Evolutionary conservation across 2,797 vertebrate genomes (phyloP).

Genomic region (Coregonus suidteri): DNA sequence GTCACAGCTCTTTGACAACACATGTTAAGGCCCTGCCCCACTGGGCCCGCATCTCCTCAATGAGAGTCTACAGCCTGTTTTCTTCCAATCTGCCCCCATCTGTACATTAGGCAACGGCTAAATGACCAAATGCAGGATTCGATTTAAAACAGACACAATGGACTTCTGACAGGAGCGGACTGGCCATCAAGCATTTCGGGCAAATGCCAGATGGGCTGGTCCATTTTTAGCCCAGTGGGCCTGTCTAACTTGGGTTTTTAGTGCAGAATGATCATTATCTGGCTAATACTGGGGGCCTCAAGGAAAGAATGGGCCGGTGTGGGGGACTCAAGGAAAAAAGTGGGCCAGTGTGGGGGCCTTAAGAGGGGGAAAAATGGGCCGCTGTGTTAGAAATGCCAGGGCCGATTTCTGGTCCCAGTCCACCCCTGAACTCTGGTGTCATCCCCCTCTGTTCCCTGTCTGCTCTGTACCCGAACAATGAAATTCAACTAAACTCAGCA

Average conservation of each 20-base stretch:
- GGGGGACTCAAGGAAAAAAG: too few relatives aligned
- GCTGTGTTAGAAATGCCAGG: too few relatives aligned
- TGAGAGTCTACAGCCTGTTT: slow-evolving; percentile 61
- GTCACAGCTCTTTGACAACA: slow-evolving; percentile 72
- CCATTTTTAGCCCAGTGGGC: too few relatives aligned
- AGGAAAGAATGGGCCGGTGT: too few relatives aligned
- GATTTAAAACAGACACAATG: slow-evolving; percentile 58
- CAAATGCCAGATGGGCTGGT: too few relatives aligned
- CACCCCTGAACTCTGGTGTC: slow-evolving; percentile 7
- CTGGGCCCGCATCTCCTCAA: slow-evolving; percentile 67
- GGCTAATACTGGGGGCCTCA: too few relatives aligned
- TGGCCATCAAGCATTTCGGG: too few relatives aligned
- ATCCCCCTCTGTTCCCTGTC: slow-evolving; percentile 1
- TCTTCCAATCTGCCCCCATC: slow-evolving; percentile 61
- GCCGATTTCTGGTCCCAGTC: too few relatives aligned
- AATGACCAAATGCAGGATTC: slow-evolving; percentile 63
- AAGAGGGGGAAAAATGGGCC: too few relatives aligned
- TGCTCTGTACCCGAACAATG: slow-evolving; percentile 26
- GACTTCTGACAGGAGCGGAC: neutral
- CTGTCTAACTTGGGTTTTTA: too few relatives aligned
- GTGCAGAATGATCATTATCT: too few relatives aligned
- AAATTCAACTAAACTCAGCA: neutral
- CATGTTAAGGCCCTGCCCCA: slow-evolving; percentile 72
- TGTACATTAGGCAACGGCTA: slow-evolving; percentile 56
- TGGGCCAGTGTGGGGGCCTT: too few relatives aligned